Percentiles rank a stretch among this genome's conserved stretches.
Evolutionary conservation across 2,113 vertebrate genomes (phyloP).

Genomic region (Syrmaticus mikado): DNA sequence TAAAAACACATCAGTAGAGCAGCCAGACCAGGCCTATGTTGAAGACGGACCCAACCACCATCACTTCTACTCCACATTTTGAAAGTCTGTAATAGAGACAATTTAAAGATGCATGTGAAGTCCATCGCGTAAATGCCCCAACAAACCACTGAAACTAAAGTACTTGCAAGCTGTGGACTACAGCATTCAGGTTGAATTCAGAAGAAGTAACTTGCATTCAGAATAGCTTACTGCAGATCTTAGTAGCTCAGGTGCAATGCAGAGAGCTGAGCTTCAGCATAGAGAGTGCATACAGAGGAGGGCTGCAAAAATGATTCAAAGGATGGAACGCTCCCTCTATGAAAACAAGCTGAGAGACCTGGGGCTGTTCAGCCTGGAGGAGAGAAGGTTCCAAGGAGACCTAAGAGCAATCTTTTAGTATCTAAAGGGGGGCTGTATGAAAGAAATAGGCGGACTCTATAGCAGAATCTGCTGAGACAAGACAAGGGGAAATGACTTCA

Average conservation of each 20-base stretch:
- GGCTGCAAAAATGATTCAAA: no score
- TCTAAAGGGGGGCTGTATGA: no score
- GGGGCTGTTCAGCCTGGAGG: no score
- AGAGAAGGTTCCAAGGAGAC: no score
- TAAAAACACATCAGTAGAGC: neutral
- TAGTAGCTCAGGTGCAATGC: neutral
- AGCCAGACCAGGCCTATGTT: fast-evolving
- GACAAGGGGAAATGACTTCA: no score
- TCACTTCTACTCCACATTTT: neutral
- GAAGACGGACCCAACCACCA: fast-evolving
- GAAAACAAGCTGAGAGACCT: no score
- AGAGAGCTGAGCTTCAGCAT: neutral
- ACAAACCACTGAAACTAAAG: neutral
- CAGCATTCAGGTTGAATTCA: neutral
- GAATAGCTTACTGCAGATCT: neutral
- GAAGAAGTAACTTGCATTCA: neutral
- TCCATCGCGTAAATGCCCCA: fast-evolving
- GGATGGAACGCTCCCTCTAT: no score
- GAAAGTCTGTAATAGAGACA: neutral
- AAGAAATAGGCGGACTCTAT: no score
- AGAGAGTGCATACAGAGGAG: no score
- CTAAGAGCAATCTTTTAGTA: no score
- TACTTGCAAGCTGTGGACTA: neutral
- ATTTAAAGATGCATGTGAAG: neutral
- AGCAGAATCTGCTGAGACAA: no score